Base-by-base conservation (phyloP, 2,888 invertebrate species). In the Amiota mariae region DNA sequence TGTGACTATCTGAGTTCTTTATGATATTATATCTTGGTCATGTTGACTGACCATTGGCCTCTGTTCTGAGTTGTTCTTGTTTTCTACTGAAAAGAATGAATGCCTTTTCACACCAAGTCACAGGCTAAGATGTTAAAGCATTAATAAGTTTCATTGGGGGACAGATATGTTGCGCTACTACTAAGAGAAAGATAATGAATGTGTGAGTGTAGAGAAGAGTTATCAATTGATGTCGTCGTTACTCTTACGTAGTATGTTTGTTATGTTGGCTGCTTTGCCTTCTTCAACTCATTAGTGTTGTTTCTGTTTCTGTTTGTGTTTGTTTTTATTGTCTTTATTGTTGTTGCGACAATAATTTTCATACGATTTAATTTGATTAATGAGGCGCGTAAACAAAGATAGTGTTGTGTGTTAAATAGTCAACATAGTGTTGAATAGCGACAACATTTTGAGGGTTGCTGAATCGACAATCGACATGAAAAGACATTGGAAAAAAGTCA, bases 321-420 rank as follows among this genome's bases (percentile, higher is more conserved):
- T 71, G 61, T 20, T 24, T 49, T 71, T 61, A n/a, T 61, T 61
- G 71, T 61, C 61, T 61, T 59, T 59, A 71, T 61, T 70, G 36
- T 56, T 13, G 20, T 18, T 20, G 48, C 67, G 63, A 72, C 75
- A 70, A 78, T 77, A 78, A 80, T 80, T 80, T 76, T 76, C 80
- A 78, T 80, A 78, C 82, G 80, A 84, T 82, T 82, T 84, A 80
- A 81, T 83, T 80, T 84, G 81, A 81, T 84, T 84, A 84, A 84
- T 84, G 85, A 84, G 79, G 75, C 81, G 84, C 79, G 80, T 79
- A 77, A 81, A 74, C 70, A 77, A 73, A 82, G 84, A 83, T 81
- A 80, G 79, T 77, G 76, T 46, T 61, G 68, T 36, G 36, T 6
- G 36, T 36, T 36, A 36, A 36, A 36, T 36, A 36, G 36, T 36